phyloP scores from a whole-genome alignment of 1,140 invertebrate species.

The Asobara japonica region DNA sequence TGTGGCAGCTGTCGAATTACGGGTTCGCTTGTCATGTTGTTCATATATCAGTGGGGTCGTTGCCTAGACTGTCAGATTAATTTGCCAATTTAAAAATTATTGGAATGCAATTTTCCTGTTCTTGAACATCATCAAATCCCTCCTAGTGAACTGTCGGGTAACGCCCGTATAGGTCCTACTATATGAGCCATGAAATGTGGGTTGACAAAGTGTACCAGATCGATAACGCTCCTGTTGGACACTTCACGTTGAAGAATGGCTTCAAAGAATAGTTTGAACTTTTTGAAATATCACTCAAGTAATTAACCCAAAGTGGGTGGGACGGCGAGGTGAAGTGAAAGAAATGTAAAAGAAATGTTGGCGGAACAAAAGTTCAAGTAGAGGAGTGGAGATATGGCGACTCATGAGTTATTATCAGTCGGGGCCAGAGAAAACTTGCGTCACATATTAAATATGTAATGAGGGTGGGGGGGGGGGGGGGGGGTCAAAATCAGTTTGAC shows the following conservation, averaged over 20 bases:
- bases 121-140: too few relatives aligned
- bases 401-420: not conserved
- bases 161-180: not conserved
- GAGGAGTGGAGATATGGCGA: not conserved
- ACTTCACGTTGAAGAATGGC: not conserved
- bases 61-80: too few relatives aligned
- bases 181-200: not conserved
- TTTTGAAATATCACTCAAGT: conserved; percentile 6
- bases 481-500: too few relatives aligned
- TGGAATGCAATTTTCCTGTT: too few relatives aligned
- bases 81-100: too few relatives aligned
- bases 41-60: too few relatives aligned
- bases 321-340: too few relatives aligned
- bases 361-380: not conserved
- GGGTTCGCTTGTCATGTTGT: too few relatives aligned
- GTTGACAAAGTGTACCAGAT: not conserved
- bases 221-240: not conserved
- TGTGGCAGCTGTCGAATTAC: too few relatives aligned
- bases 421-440: not conserved
- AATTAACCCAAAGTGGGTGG: not conserved
- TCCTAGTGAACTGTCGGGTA: not conserved
- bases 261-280: not conserved
- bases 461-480: not conserved
- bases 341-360: not conserved
- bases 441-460: not conserved